Conservation (phyloP, 2,888 invertebrate genomes). For the Acrocera orbiculus region DNA sequence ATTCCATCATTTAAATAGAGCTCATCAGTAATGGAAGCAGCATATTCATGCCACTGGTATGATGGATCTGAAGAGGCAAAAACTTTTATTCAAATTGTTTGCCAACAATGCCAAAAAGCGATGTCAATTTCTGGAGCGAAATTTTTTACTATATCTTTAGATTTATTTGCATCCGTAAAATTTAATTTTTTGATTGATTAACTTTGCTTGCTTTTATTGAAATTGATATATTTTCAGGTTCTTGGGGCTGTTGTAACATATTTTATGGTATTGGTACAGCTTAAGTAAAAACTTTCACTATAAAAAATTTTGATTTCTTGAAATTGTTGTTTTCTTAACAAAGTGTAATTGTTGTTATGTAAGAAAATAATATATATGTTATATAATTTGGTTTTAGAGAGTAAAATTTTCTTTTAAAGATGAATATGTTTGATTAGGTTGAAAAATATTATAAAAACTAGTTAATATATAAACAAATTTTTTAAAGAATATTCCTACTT, state of each 20-base stretch:
- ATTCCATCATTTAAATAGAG: too few species aligned
- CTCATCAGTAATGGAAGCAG: slow-evolving; percentile 81
- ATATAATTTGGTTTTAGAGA: too few species aligned
- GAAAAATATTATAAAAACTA: too few species aligned
- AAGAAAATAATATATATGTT: too few species aligned
- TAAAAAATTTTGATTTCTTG: background rate
- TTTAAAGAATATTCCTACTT: too few species aligned
- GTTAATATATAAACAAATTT: too few species aligned
- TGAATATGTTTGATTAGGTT: too few species aligned
- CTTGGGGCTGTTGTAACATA: slow-evolving; percentile 76
- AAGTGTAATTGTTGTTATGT: background rate
- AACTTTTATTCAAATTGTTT: slow-evolving; percentile 79
- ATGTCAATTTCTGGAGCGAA: slow-evolving; percentile 79
- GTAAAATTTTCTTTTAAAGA: too few species aligned
- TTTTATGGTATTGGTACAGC: slow-evolving; percentile 81
- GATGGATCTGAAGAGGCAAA: slow-evolving; percentile 80
- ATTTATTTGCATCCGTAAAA: slow-evolving; percentile 73
- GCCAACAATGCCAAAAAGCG: slow-evolving; percentile 78
- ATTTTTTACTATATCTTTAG: slow-evolving; percentile 74
- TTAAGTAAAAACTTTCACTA: slow-evolving; percentile 40
- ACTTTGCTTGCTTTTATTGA: background rate
- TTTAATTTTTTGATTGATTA: background rate
- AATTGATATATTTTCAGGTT: slow-evolving; percentile 37
- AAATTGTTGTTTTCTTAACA: background rate
- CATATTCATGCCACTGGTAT: slow-evolving; percentile 81